Evolutionary conservation across 2,888 invertebrate genomes (phyloP), one percentile per base, ranked within the genome.

Genomic region (Galerucella pusilla): DNA sequence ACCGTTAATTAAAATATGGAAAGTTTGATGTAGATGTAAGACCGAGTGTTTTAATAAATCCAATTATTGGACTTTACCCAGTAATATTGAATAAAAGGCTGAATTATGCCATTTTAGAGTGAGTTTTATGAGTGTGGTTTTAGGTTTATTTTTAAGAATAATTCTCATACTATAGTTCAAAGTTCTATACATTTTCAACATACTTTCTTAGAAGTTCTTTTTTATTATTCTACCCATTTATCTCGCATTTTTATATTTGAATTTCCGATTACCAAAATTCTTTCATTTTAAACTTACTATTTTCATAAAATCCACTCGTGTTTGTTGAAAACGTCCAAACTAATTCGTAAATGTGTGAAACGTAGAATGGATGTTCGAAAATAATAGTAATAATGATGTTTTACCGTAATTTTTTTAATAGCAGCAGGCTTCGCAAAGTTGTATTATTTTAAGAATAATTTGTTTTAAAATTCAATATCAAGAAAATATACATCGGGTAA

Each of bases 311-410:
- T 60, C 25, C 42, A 28, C 60, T 74, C 52, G 45, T 72, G 28
- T 60, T 54, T 25, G 60, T 57, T 61, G n/a, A 63, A 71, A 72
- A 81, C 79, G 80, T 80, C 80, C 80, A 78, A 79, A 80, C 70
- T 66, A 76, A 78, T 74, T 74, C 35, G 16, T 70, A 74, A 28
- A 14, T 54, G 54, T 54, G 9, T 16, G n/a, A 54, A 54, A 54
- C 54, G 16, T 57, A 57, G n/a, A 16, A 57, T 57, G 57, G 20
- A 57, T 57, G 57, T 57, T 57, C n/a, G 61, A 61, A 35, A 61
- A 28, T 14, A 35, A 11, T 61, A 61, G 12, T 35, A 61, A 61
- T 66, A 20, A 66, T 49, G 6, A 49, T n/a, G 20, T 52, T 66
- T 66, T 66, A 52, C 52, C 45, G 52, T 66, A 28, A 35, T 66